These are phyloP conservation scores for Drosophila subobscura DNA, from an alignment of 1,140 invertebrate species.

Conservation along the genomic window DNA sequence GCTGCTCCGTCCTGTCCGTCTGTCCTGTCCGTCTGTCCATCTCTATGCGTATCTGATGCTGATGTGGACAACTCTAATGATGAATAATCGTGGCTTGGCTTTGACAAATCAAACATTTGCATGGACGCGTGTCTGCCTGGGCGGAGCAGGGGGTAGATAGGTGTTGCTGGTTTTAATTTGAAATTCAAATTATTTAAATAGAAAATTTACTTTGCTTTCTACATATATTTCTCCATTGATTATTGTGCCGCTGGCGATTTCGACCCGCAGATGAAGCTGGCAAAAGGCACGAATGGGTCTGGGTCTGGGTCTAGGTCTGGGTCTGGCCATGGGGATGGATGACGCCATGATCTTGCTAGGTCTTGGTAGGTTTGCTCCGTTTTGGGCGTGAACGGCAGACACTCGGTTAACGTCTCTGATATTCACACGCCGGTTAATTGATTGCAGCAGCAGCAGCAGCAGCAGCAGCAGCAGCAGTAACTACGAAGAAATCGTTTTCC, in stretches of 20 bases:
- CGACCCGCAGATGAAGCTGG: constrained; percentile 31
- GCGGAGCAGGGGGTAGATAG: constrained; percentile 6
- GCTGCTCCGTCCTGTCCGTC: too few relatives aligned
- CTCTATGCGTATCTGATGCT: too few relatives aligned
- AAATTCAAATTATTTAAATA: constrained; percentile 69
- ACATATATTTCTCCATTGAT: constrained; percentile 4
- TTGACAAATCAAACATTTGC: constrained; percentile 69
- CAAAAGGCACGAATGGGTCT: constrained; percentile 1
- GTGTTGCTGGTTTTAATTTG: constrained; percentile 58
- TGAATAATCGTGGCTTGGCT: constrained; percentile 49
- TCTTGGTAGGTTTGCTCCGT: neutral
- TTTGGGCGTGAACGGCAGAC: constrained; percentile 50
- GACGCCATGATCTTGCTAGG: constrained; percentile 4
- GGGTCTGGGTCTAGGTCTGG: constrained; percentile 4
- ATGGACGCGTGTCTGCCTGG: constrained; percentile 31
- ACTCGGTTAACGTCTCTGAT: constrained; percentile 46
- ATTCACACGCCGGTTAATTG: constrained; percentile 77
- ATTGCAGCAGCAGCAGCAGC: constrained; percentile 28
- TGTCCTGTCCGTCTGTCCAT: too few relatives aligned
- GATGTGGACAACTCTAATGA: constrained; percentile 34
- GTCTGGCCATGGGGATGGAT: neutral
- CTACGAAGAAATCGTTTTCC: constrained; percentile 61
- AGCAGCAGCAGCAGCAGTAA: constrained; percentile 12
- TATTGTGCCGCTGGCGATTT: constrained; percentile 43
- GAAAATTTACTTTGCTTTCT: constrained; percentile 36